Conservation (phyloP, 2,113 vertebrate species). For the Cynoglossus semilaevis region DNA sequence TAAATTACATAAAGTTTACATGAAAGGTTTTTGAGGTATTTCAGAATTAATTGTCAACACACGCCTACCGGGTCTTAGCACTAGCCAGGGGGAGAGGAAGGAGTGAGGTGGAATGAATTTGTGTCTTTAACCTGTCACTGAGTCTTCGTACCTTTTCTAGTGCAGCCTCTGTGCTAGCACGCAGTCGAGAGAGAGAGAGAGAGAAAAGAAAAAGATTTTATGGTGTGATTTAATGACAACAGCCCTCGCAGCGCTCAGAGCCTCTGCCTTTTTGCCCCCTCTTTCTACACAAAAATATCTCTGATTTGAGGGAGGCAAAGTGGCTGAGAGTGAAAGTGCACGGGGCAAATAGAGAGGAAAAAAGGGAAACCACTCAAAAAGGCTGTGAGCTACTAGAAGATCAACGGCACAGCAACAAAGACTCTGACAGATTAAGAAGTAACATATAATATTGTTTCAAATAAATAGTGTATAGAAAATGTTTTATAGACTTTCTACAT, state of each 20-base stretch:
- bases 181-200: constrained; percentile 47
- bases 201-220: constrained; percentile 42
- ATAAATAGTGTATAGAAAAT: constrained; percentile 76
- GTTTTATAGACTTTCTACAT: constrained; percentile 76
- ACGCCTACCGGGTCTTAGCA: constrained; percentile 89
- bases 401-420: constrained; percentile 56
- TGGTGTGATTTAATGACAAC: constrained; percentile 33
- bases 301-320: constrained; percentile 68
- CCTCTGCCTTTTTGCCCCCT: constrained; percentile 55
- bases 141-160: constrained; percentile 57
- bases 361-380: background rate
- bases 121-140: constrained; percentile 59
- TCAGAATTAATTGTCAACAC: constrained; percentile 99
- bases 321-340: constrained; percentile 46
- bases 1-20: constrained; percentile 99
- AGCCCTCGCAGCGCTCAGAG: constrained; percentile 42
- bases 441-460: constrained; percentile 69
- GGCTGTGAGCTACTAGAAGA: constrained; percentile 51
- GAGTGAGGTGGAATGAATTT: constrained; percentile 53
- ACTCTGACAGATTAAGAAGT: constrained; percentile 63
- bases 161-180: constrained; percentile 70
- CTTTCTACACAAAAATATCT: constrained; percentile 80
- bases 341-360: constrained; percentile 24
- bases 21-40: constrained; percentile 99
- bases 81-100: constrained; percentile 73